phyloP scores from a whole-genome alignment of 1,140 invertebrate species.

The Battus philenor region DNA sequence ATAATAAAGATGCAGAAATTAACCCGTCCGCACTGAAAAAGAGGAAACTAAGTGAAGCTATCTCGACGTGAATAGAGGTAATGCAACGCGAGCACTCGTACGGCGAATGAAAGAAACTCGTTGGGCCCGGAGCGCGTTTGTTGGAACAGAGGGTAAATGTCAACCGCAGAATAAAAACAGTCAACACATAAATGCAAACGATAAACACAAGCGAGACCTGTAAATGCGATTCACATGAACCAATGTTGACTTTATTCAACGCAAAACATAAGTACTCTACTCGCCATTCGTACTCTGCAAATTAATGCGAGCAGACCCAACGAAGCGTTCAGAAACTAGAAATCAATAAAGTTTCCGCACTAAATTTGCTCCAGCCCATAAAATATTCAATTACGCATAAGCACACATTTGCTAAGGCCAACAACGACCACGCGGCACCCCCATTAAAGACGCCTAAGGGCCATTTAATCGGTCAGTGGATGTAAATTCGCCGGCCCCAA shows the following conservation, averaged over 20 bases:
- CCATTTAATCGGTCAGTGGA: constrained; percentile 75
- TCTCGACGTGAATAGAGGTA: constrained; percentile 70
- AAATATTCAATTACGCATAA: constrained; percentile 75
- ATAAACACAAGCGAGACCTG: constrained; percentile 68
- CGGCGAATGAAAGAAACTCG: constrained; percentile 70
- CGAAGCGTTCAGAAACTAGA: constrained; percentile 22
- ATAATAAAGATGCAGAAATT: constrained; percentile 75
- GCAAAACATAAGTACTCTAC: constrained; percentile 16
- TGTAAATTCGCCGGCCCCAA: constrained; percentile 72
- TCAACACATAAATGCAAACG: constrained; percentile 75
- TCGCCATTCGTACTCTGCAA: constrained; percentile 1
- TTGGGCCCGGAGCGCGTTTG: constrained; percentile 48
- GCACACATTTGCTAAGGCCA: constrained; percentile 72
- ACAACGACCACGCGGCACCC: constrained; percentile 73
- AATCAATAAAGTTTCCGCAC: constrained; percentile 61
- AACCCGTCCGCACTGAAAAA: constrained; percentile 67
- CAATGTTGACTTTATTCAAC: constrained; percentile 44
- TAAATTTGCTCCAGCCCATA: constrained; percentile 64
- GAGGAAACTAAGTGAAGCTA: constrained; percentile 75
- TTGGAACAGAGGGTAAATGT: constrained; percentile 72
- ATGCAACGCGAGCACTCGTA: constrained; percentile 65
- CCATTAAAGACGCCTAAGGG: constrained; percentile 75
- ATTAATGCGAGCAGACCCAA: constrained; percentile 6
- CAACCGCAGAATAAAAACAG: constrained; percentile 73
- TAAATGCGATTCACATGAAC: constrained; percentile 47